phyloP scores from a whole-genome alignment of 2,888 invertebrate species.

The Bedellia somnulentella region DNA sequence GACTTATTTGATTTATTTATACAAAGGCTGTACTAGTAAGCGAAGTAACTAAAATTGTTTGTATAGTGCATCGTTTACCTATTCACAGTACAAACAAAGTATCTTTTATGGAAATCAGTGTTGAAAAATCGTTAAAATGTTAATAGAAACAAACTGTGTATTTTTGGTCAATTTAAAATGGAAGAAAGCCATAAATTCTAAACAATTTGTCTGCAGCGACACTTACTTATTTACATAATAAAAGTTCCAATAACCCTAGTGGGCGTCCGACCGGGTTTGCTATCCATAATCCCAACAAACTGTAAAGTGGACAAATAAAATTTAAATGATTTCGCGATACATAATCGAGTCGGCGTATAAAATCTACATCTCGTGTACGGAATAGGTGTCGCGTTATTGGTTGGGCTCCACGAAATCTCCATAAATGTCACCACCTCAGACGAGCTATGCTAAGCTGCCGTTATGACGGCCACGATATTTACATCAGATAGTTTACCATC shows the following conservation, averaged over 20 bases:
- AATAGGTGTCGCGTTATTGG: constrained; percentile 31
- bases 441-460: constrained; percentile 24
- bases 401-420: constrained; percentile 30
- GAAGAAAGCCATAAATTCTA: background rate
- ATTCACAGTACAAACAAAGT: too few relatives aligned
- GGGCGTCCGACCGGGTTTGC: too few relatives aligned
- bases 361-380: constrained; percentile 22
- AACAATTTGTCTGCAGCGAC: background rate
- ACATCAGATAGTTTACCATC: too few relatives aligned
- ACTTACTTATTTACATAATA: too few relatives aligned
- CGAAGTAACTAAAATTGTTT: too few relatives aligned
- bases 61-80: too few relatives aligned
- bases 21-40: too few relatives aligned
- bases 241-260: background rate
- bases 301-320: constrained; percentile 12
- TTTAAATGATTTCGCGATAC: constrained; percentile 20
- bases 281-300: constrained; percentile 11
- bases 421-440: constrained; percentile 47
- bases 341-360: constrained; percentile 16
- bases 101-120: too few relatives aligned
- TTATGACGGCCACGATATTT: too few relatives aligned
- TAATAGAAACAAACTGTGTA: too few relatives aligned
- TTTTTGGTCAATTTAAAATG: background rate
- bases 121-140: too few relatives aligned
- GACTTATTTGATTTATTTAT: too few relatives aligned